Base-by-base conservation (phyloP, 2,113 vertebrate species). In the Cacatua alba region DNA sequence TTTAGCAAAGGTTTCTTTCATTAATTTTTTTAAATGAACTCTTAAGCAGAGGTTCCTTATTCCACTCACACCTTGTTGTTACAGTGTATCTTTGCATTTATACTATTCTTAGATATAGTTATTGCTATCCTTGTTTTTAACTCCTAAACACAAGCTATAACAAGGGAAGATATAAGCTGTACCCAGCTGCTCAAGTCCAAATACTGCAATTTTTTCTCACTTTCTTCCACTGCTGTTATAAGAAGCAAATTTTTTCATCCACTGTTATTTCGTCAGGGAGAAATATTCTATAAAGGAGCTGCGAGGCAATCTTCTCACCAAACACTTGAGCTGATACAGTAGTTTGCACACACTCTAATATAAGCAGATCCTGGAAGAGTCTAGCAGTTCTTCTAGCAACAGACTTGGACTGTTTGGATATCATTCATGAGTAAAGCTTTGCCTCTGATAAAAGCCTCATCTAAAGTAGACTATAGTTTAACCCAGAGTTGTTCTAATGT, bases 281-380 rank as follows among this genome's bases (percentile, higher is more conserved):
- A 85, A 88, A 62, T 75, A 26, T 82, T 51, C 55, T 81, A 3
- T 53, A 68, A 76, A 64, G 48, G 41, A 85, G 25, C 53, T 90
- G 86, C 82, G 49, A 68, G 59, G 59, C 52, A 88, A 62, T 51
- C 65, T 76, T 55, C 87, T 93, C 6, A 5, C 57, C 63, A 68
- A 91, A 74, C 35, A 17, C 57, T 86, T 82, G 60, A 85, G 55
- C 37, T 88, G 67, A 78, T 89, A 52, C 3, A 4, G 43, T 71
- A 53, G 81, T 72, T 95, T 88, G 72, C 28, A 74, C 31, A 37
- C 33, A 35, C 44, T 75, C n/a, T 70, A 63, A 76, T 95, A 87
- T 77, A 90, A 87, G 77, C 65, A 91, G 60, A 82, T 91, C 55
- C 57, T 96, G 51, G 55, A 81, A 84, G 44, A 88, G 90, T 86